Evolutionary conservation across 2,797 vertebrate species (phyloP).

Genomic region (Fistularia commersonii): DNA sequence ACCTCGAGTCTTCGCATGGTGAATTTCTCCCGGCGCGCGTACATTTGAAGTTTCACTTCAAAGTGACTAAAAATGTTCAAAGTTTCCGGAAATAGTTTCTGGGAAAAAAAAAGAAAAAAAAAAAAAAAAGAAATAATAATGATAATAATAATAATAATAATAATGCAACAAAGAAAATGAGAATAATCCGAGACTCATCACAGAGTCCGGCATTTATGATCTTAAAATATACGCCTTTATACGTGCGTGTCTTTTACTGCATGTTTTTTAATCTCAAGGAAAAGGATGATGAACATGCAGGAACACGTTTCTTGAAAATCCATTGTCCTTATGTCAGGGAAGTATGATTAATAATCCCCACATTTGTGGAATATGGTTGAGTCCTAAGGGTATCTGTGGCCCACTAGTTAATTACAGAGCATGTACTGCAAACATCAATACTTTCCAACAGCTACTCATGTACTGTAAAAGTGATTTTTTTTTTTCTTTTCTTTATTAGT

Average conservation of each 20-base stretch:
- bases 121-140: no score
- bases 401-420: constrained; percentile 31
- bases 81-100: constrained; percentile 46
- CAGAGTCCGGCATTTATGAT: background rate
- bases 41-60: constrained; percentile 35
- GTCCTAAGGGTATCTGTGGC: constrained; percentile 13
- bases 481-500: constrained; percentile 10
- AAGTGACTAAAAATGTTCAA: constrained; percentile 49
- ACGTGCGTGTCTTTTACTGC: no score
- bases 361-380: constrained; percentile 1
- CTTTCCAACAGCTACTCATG: background rate
- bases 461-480: background rate
- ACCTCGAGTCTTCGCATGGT: constrained; percentile 12
- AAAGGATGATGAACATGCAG: background rate
- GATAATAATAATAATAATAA: constrained; percentile 29
- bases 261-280: background rate
- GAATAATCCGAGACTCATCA: constrained; percentile 22
- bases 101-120: no score
- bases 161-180: constrained; percentile 43
- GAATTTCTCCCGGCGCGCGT: background rate
- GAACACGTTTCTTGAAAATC: constrained; percentile 7
- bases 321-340: constrained; percentile 21
- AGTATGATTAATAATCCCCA: constrained; percentile 37
- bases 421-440: constrained; percentile 18
- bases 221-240: no score